phyloP scores from a whole-genome alignment of 2,113 vertebrate genomes.

The Pachyramphus minor region DNA sequence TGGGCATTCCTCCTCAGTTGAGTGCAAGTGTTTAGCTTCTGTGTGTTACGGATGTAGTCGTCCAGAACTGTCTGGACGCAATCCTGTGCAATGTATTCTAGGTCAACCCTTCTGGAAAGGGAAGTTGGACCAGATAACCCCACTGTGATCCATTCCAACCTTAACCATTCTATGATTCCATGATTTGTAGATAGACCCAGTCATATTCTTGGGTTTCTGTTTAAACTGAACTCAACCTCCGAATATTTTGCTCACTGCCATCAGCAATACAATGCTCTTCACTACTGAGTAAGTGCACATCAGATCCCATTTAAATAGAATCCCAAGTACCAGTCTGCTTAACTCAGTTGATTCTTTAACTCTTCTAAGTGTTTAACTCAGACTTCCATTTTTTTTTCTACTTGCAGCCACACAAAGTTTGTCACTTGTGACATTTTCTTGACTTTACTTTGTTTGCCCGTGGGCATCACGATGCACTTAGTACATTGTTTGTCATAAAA shows the following conservation, averaged over 20 bases:
- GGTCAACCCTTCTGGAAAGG: not conserved
- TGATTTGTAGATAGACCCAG: not conserved
- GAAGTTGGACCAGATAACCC: fast-evolving
- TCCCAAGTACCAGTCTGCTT: not conserved
- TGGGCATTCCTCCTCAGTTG: not conserved
- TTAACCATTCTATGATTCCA: not conserved
- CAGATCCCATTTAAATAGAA: not conserved
- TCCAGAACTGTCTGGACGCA: fast-evolving
- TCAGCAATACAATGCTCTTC: not conserved
- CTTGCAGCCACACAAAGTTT: not conserved
- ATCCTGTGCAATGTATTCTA: not conserved
- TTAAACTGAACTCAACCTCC: not conserved
- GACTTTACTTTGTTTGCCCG: not conserved
- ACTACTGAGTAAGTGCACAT: not conserved
- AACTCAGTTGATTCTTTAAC: not conserved
- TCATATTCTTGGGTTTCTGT: not conserved
- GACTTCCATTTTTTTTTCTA: not conserved
- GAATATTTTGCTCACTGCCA: not conserved
- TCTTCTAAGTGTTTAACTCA: not conserved
- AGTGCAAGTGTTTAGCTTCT: not conserved
- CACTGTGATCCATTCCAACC: not conserved
- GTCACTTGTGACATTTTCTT: not conserved
- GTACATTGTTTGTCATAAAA: not conserved
- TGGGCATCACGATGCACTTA: not conserved
- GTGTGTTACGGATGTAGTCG: not conserved